Base-by-base conservation (phyloP, 2,888 invertebrate species). In the Drosophila macrothrix region DNA sequence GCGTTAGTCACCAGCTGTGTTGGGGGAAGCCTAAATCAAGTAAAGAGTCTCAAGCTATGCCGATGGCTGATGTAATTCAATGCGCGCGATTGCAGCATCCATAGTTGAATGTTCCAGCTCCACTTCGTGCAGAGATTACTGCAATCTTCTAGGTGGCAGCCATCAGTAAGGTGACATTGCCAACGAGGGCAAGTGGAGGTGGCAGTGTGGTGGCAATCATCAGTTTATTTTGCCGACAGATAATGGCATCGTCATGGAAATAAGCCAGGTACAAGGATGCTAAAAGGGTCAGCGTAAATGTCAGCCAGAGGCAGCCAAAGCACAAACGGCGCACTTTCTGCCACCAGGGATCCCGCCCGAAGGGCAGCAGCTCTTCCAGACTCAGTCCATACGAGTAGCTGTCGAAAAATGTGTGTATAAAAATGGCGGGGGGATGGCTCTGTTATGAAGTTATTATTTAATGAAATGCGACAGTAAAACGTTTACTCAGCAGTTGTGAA, bases 301-400 rank as follows among this genome's bases (percentile, higher is more conserved):
- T 83, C 1, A 94, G 91, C 94, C 95, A 94, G 92, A 94, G 94
- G 82, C 94, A 91, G 39, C 94, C 81, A 74, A 94, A 86, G 29
- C 94, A 87, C 67, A 93, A 91, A 66, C 93, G 92, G 0, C 94
- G 93, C 2, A 94, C 83, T 1, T 94, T 92, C 1, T 94, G 93
- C 95, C 95, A 95, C 82, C 94, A 93, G 0, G 93, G 91, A 76
- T 94, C 94, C 67, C 93, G 90, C 1, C 92, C 91, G 19, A 92
- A 93, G n/a, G 92, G 91, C 31, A 93, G 74, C 0, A 95, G 93
- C 85, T 95, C 95, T 68, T 94, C 94, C 37, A 93, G 82, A 12
- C 93, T 93, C n/a, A 95, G 86, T 3, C 91, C 88, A 62, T 90
- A 88, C 60, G 90, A 89, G 74, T 84, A 85, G 52, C 92, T 93